phyloP scores from a whole-genome alignment of 2,888 invertebrate genomes.

The Sisyra nigra region DNA sequence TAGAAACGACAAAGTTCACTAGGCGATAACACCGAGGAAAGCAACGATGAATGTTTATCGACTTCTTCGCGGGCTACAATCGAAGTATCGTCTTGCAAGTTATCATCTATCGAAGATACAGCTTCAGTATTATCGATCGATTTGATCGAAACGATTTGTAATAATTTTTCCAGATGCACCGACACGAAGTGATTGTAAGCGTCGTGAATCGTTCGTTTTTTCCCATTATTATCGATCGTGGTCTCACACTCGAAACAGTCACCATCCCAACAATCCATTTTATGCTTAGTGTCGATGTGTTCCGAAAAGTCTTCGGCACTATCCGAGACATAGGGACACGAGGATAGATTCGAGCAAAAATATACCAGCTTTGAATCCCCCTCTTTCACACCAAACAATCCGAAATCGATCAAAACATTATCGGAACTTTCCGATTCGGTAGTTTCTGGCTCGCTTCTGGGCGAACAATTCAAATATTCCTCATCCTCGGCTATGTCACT shows the following conservation, averaged over 20 bases:
- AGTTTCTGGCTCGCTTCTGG: no score
- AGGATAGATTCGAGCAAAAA: conserved; percentile 17
- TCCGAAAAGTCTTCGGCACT: conserved; percentile 20
- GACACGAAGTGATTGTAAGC: conserved; percentile 29
- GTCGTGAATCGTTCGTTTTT: conserved; percentile 23
- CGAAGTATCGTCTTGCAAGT: no score
- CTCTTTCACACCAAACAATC: background rate
- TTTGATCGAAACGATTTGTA: background rate
- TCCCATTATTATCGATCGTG: conserved; percentile 24
- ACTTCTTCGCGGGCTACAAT: background rate
- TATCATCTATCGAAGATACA: no score
- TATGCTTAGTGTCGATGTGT: conserved; percentile 23
- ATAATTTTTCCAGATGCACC: conserved; percentile 12
- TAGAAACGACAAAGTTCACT: conserved; percentile 28
- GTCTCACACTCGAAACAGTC: conserved; percentile 33
- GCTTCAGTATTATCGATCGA: no score
- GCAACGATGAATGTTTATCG: conserved; percentile 14
- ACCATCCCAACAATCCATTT: conserved; percentile 35
- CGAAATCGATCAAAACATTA: background rate
- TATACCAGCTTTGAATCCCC: background rate
- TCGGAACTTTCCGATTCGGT: no score
- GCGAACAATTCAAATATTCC: no score
- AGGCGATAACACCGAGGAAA: conserved; percentile 23
- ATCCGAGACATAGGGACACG: conserved; percentile 22
- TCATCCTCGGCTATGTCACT: no score